Percentiles rank a stretch among this genome's conserved stretches.
Evolutionary conservation across 2,113 vertebrate species (phyloP).

Genomic region (Proteles cristata): DNA sequence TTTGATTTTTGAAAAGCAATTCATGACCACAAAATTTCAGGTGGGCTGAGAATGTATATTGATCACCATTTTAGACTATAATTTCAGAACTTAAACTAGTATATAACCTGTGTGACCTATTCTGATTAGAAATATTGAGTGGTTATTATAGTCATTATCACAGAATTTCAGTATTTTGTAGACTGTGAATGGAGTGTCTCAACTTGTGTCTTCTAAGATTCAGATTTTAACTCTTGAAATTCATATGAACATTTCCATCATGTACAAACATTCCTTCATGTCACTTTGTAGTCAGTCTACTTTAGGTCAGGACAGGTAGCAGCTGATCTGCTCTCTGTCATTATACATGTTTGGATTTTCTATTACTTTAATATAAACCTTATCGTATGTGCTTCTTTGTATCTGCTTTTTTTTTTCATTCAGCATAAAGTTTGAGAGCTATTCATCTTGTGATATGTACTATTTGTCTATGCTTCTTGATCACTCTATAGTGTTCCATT

Average conservation of each 20-base stretch:
- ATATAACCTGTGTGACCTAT: neutral
- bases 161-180: neutral
- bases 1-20: neutral
- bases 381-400: neutral
- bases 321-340: neutral
- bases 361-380: neutral
- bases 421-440: neutral
- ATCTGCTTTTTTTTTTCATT: neutral
- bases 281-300: accelerated
- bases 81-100: neutral
- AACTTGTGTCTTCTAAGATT: neutral
- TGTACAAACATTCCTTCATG: neutral
- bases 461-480: neutral
- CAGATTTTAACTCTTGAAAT: neutral
- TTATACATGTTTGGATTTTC: neutral
- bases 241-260: neutral
- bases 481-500: neutral
- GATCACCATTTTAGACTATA: neutral
- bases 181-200: neutral
- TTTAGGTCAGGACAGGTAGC: neutral
- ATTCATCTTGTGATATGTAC: accelerated
- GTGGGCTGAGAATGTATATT: neutral
- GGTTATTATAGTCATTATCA: neutral
- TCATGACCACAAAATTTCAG: neutral
- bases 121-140: neutral